These are phyloP conservation scores for Pristionchus fissidentatus DNA, from an alignment of 2,888 invertebrate genomes.

Conservation along the genomic window DNA sequence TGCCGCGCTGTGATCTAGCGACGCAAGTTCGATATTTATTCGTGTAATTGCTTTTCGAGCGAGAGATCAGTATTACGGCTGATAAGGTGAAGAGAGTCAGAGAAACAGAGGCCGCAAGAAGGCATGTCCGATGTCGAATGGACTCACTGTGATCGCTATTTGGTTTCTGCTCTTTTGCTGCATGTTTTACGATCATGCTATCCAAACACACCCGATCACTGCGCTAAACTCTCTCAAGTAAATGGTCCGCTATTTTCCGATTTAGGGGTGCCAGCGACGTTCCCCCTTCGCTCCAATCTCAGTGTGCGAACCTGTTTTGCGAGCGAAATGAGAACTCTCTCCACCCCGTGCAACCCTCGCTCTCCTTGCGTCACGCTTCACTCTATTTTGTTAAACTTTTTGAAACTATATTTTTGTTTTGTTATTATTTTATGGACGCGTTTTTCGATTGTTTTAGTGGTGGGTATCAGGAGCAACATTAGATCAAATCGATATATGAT, in stretches of 20 bases:
- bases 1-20: too few relatives aligned
- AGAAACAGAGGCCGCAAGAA: too few relatives aligned
- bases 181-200: not conserved
- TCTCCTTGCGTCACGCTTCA: not conserved
- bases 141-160: not conserved
- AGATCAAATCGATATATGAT: not conserved
- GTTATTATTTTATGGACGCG: not conserved
- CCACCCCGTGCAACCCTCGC: too few relatives aligned
- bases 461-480: not conserved
- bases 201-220: not conserved
- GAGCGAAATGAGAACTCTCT: too few relatives aligned
- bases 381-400: too few relatives aligned
- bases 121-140: not conserved
- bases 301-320: slow-evolving; percentile 21
- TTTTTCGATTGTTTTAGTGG: not conserved
- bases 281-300: not conserved
- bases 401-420: not conserved
- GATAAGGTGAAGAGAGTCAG: too few relatives aligned
- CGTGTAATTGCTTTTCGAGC: too few relatives aligned
- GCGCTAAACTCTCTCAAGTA: not conserved
- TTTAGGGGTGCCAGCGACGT: slow-evolving; percentile 4
- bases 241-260: slow-evolving; percentile 32
- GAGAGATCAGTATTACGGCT: too few relatives aligned
- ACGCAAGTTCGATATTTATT: too few relatives aligned
- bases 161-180: not conserved